Conservation (phyloP, 2,113 vertebrate genomes). For the Rhea americana region DNA sequence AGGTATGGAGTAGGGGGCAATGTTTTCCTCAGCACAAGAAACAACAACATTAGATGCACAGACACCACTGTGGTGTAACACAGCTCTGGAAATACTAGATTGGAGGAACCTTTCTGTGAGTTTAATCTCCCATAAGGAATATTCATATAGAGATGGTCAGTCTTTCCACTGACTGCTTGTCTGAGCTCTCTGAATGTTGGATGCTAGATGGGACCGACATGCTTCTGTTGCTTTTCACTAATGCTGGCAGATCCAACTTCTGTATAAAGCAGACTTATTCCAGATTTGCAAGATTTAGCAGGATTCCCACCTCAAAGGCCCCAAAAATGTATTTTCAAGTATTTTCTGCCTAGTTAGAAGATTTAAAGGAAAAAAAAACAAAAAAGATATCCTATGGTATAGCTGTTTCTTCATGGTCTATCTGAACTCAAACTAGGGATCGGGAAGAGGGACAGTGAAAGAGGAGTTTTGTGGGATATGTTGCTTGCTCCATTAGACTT, state of each 20-base stretch:
- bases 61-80: rapidly evolving
- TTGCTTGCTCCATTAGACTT: not conserved
- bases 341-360: not conserved
- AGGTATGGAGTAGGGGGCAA: not conserved
- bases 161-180: not conserved
- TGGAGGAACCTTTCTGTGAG: not conserved
- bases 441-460: not conserved
- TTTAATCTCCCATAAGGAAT: not conserved
- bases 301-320: not conserved
- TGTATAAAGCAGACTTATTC: not conserved
- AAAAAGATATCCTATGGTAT: not conserved
- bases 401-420: not conserved
- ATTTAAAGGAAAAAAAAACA: not conserved
- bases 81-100: rapidly evolving
- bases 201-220: not conserved
- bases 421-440: not conserved
- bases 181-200: rapidly evolving
- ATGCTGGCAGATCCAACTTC: not conserved
- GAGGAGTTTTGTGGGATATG: not conserved
- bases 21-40: not conserved
- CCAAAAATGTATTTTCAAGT: not conserved
- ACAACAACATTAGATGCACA: rapidly evolving
- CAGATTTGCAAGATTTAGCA: not conserved
- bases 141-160: not conserved
- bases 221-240: not conserved